These are phyloP conservation scores for Pantala flavescens DNA, from an alignment of 1,140 invertebrate species.

Conservation along the genomic window DNA sequence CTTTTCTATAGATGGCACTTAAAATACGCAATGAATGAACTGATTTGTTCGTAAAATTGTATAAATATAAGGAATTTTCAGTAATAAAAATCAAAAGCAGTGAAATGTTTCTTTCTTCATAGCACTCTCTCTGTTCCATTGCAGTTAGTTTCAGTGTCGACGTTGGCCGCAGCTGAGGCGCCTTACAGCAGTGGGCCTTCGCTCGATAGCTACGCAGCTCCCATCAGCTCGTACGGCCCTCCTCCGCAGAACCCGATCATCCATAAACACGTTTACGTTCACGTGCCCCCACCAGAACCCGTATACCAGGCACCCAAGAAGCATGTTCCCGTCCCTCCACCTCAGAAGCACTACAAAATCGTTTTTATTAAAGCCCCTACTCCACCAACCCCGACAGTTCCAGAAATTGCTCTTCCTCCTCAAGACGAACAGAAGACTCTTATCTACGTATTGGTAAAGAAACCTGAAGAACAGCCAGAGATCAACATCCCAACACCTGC, in stretches of 20 bases:
- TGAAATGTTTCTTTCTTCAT: too few species aligned
- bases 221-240: conserved; percentile 47
- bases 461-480: conserved; percentile 69
- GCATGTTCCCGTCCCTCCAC: conserved; percentile 44
- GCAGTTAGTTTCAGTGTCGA: conserved; percentile 15
- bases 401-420: conserved; percentile 56
- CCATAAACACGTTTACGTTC: conserved; percentile 77
- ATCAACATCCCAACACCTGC: conserved; percentile 63
- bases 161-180: conserved; percentile 22
- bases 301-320: conserved; percentile 53
- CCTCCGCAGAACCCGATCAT: conserved; percentile 61
- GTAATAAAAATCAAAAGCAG: too few species aligned
- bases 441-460: conserved; percentile 81
- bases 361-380: conserved; percentile 80
- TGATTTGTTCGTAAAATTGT: too few species aligned
- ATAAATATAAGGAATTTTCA: too few species aligned
- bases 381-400: conserved; percentile 63
- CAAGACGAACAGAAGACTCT: conserved; percentile 78
- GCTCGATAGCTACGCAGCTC: conserved; percentile 13
- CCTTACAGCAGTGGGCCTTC: conserved; percentile 23
- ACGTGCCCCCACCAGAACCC: conserved; percentile 72
- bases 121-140: background rate
- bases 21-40: too few species aligned
- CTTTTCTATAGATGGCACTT: too few species aligned
- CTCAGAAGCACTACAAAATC: conserved; percentile 82